Conservation (phyloP, 2,113 vertebrate genomes). For the Callospermophilus lateralis region DNA sequence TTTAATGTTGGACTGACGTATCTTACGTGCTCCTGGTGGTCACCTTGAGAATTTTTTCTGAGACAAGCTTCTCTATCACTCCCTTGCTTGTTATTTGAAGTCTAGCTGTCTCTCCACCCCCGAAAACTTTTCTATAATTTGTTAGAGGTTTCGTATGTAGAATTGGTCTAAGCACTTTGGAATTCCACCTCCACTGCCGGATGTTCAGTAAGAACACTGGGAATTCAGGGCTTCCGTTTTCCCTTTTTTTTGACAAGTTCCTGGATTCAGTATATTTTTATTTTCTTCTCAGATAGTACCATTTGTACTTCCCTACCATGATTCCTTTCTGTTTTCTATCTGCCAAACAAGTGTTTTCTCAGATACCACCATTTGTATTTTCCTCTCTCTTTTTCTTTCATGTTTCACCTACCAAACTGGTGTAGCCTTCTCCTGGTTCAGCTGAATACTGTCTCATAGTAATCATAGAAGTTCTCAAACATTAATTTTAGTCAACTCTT, state of each 20-base stretch:
- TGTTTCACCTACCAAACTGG: background rate
- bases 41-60: background rate
- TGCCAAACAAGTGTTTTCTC: background rate
- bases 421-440: background rate
- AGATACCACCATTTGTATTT: background rate
- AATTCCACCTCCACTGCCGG: background rate
- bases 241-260: background rate
- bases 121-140: background rate
- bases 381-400: background rate
- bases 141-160: background rate
- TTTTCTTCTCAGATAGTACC: background rate
- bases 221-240: background rate
- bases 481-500: background rate
- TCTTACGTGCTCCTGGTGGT: background rate
- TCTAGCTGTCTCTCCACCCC: background rate
- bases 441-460: background rate
- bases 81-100: background rate
- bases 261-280: background rate
- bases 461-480: background rate
- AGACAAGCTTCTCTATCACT: background rate
- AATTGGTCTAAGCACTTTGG: background rate
- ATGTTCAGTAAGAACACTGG: background rate
- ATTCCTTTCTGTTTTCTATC: background rate
- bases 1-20: background rate
- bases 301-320: background rate